Conservation (phyloP, 2,888 invertebrate genomes). For the Bimastos eiseni region DNA sequence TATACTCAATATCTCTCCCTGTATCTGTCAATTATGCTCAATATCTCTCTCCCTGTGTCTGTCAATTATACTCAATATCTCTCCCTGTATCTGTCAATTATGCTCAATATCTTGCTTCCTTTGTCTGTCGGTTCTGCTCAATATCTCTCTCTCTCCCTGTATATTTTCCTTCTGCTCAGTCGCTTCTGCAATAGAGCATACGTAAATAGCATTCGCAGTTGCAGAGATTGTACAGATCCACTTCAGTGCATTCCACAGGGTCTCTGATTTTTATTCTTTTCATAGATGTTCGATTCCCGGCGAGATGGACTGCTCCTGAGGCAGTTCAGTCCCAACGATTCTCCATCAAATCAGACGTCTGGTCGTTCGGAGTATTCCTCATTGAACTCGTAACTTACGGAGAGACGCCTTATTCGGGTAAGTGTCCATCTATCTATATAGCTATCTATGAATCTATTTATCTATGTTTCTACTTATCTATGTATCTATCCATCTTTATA, state of each 20-base stretch:
- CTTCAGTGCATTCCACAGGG: not conserved
- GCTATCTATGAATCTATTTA: not conserved
- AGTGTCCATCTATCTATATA: not conserved
- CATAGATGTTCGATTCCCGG: slow-evolving; percentile 89
- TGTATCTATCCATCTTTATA: not conserved
- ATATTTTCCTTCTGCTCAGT: no score
- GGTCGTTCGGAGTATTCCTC: slow-evolving; percentile 92
- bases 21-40: no score
- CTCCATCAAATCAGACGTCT: slow-evolving; percentile 97
- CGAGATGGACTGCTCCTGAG: slow-evolving; percentile 97
- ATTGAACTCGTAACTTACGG: slow-evolving; percentile 95
- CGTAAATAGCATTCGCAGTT: no score
- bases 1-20: no score
- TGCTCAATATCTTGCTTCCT: no score
- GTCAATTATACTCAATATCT: no score
- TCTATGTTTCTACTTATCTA: not conserved
- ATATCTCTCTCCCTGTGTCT: no score
- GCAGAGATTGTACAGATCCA: not conserved
- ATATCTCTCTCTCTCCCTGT: no score
- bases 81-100: no score
- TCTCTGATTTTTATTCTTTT: not conserved
- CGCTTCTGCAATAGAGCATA: no score
- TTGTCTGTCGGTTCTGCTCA: no score
- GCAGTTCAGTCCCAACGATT: slow-evolving; percentile 91
- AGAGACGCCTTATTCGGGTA: slow-evolving; percentile 93